These are phyloP conservation scores for Melieria picta DNA, from an alignment of 2,888 invertebrate genomes.

Conservation along the genomic window DNA sequence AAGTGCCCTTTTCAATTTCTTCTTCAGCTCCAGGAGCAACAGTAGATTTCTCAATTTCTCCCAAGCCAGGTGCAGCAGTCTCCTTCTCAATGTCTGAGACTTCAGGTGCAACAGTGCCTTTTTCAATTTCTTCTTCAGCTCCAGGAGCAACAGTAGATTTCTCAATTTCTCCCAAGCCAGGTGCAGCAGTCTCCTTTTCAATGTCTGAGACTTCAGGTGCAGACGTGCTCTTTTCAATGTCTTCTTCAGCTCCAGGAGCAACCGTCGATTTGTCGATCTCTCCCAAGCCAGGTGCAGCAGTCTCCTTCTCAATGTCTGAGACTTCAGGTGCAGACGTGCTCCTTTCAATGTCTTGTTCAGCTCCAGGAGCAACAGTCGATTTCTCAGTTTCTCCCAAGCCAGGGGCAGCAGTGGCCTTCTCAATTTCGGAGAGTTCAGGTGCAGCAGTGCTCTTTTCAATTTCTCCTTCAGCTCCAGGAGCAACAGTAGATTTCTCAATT, in stretches of 20 bases:
- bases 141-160: conserved; percentile 18
- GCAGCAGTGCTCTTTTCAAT: conserved; percentile 32
- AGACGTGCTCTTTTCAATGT: conserved; percentile 30
- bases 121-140: conserved; percentile 25
- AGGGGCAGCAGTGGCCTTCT: conserved; percentile 30
- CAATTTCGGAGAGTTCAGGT: conserved; percentile 12
- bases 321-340: conserved; percentile 17
- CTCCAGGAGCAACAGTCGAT: conserved; percentile 20
- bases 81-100: conserved; percentile 16
- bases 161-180: too few species aligned
- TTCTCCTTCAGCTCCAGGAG: neutral
- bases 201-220: neutral
- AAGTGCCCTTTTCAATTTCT: conserved; percentile 19
- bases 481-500: conserved; percentile 23
- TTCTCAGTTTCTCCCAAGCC: conserved; percentile 28
- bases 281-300: conserved; percentile 14
- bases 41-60: conserved; percentile 35
- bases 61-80: conserved; percentile 21
- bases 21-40: conserved; percentile 25
- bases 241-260: conserved; percentile 4
- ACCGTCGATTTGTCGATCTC: conserved; percentile 29
- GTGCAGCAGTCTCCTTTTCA: too few species aligned
- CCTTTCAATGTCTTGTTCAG: conserved; percentile 12
- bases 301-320: conserved; percentile 21
- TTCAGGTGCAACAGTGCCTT: conserved; percentile 29